These are phyloP conservation scores for Malacosoma neustria DNA, from an alignment of 2,888 invertebrate genomes.

Conservation along the genomic window DNA sequence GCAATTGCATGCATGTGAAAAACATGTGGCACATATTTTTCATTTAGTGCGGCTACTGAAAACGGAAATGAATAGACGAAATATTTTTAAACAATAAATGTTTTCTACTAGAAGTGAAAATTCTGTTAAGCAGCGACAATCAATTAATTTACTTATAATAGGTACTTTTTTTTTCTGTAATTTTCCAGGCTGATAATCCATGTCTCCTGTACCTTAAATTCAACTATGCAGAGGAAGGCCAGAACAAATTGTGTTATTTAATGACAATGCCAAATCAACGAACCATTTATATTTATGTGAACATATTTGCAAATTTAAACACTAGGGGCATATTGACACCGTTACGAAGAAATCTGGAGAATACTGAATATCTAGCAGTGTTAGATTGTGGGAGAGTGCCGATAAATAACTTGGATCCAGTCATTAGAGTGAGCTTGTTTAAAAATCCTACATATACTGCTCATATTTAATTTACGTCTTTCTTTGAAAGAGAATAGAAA, in stretches of 20 bases:
- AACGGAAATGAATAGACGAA: too few species aligned
- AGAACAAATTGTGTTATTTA: conserved; percentile 45
- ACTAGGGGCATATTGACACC: conserved; percentile 44
- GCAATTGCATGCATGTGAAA: too few species aligned
- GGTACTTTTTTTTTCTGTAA: too few species aligned
- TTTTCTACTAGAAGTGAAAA: too few species aligned
- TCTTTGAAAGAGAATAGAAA: too few species aligned
- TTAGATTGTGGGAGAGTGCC: conserved; percentile 61
- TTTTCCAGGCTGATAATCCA: conserved; percentile 42
- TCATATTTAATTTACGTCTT: too few species aligned
- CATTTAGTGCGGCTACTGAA: too few species aligned
- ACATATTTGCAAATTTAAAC: conserved; percentile 36
- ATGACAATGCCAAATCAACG: conserved; percentile 56
- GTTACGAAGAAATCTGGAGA: conserved; percentile 32
- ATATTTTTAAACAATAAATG: too few species aligned
- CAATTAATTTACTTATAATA: too few species aligned
- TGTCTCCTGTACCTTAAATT: conserved; percentile 38
- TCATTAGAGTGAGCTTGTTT: conserved; percentile 60
- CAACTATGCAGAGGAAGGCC: conserved; percentile 38
- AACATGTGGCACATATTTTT: too few species aligned
- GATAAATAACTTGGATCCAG: conserved; percentile 64
- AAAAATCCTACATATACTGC: too few species aligned
- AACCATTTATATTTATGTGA: conserved; percentile 34
- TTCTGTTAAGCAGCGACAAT: too few species aligned
- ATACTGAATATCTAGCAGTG: conserved; percentile 37